Percentiles rank a stretch among this genome's conserved stretches.
These are phyloP conservation scores for Gryllus bimaculatus DNA, from an alignment of 1,140 invertebrate genomes.

Conservation along the genomic window DNA sequence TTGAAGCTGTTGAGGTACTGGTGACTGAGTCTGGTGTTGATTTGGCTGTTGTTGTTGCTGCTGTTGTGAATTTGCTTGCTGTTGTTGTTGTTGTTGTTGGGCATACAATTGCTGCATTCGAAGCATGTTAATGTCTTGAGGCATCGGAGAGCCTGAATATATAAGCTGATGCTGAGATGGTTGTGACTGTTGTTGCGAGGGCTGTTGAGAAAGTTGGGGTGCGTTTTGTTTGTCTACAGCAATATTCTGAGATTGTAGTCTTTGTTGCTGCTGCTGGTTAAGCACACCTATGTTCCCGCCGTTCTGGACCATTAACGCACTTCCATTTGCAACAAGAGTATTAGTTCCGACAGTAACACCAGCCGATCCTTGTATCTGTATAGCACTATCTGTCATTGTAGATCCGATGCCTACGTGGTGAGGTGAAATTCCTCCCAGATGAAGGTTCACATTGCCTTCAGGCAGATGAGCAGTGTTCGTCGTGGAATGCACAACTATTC, in stretches of 20 bases:
- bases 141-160: background rate
- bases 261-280: constrained; percentile 1
- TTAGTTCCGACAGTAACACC: background rate
- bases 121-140: constrained; percentile 9
- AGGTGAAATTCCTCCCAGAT: background rate
- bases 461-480: background rate
- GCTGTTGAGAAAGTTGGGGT: too few species aligned
- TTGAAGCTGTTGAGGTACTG: constrained; percentile 8
- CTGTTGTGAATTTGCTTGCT: constrained; percentile 13
- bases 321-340: background rate
- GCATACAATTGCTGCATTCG: background rate
- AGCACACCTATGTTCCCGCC: background rate
- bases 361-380: background rate
- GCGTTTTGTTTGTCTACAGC: background rate
- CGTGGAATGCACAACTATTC: background rate
- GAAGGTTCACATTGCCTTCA: background rate
- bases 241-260: too few species aligned
- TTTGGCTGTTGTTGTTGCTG: constrained; percentile 17
- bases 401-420: background rate
- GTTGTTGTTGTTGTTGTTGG: constrained; percentile 20
- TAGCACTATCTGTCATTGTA: background rate
- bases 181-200: background rate
- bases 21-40: constrained; percentile 12
- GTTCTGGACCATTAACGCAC: constrained; percentile 2
- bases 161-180: constrained; percentile 8